These are phyloP conservation scores for Notodonta ziczac DNA, from an alignment of 2,888 invertebrate species.

Conservation along the genomic window DNA sequence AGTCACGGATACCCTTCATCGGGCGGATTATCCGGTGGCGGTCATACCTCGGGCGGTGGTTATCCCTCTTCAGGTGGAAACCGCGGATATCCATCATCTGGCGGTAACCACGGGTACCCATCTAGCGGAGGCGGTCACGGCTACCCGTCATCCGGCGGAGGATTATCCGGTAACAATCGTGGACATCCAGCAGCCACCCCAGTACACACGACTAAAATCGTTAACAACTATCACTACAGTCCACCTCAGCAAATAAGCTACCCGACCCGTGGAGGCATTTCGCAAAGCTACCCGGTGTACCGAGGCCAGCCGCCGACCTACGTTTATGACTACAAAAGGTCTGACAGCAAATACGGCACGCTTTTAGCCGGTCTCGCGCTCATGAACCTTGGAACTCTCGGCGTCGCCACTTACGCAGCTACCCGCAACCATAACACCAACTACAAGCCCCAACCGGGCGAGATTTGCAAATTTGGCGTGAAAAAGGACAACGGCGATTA, in stretches of 20 bases:
- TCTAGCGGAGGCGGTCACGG: slow-evolving; percentile 17
- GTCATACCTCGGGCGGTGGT: slow-evolving; percentile 32
- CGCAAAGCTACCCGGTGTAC: slow-evolving; percentile 68
- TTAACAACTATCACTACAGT: slow-evolving; percentile 69
- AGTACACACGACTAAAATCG: slow-evolving; percentile 50
- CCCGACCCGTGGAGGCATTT: slow-evolving; percentile 56
- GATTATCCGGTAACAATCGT: slow-evolving; percentile 26
- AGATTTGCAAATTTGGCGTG: slow-evolving; percentile 72
- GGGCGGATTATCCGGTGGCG: slow-evolving; percentile 34
- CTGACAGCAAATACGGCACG: slow-evolving; percentile 75
- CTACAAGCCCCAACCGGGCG: slow-evolving; percentile 64
- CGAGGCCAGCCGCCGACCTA: slow-evolving; percentile 68
- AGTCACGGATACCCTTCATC: slow-evolving; percentile 39
- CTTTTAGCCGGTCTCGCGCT: slow-evolving; percentile 70
- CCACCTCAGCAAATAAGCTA: slow-evolving; percentile 72
- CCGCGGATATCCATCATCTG: slow-evolving; percentile 41
- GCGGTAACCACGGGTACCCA: slow-evolving; percentile 37
- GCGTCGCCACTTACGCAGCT: slow-evolving; percentile 55
- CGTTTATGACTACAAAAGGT: slow-evolving; percentile 72
- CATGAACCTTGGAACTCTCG: slow-evolving; percentile 71
- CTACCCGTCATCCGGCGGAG: slow-evolving; percentile 26
- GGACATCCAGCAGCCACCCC: slow-evolving; percentile 20
- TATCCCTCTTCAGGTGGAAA: slow-evolving; percentile 39
- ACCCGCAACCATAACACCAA: slow-evolving; percentile 32
- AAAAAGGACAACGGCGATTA: slow-evolving; percentile 73